Conservation (phyloP, 2,888 invertebrate genomes). For the Torymus aiolomorphi region DNA sequence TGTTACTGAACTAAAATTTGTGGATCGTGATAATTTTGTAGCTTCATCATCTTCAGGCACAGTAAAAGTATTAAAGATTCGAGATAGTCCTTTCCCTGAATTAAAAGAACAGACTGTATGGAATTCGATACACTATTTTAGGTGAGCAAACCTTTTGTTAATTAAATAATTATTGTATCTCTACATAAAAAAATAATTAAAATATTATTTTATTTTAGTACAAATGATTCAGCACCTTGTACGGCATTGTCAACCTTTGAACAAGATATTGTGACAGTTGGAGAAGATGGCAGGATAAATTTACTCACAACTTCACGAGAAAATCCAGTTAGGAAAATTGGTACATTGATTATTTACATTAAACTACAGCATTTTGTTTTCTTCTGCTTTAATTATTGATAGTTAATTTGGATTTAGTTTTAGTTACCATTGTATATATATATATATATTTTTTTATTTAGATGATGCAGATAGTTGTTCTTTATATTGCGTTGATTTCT, state of each 20-base stretch:
- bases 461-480: slow-evolving; percentile 89
- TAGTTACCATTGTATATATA: too few species aligned
- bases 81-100: slow-evolving; percentile 78
- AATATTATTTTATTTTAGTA: slow-evolving; percentile 61
- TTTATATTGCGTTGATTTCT: slow-evolving; percentile 85
- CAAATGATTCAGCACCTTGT: slow-evolving; percentile 80
- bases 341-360: slow-evolving; percentile 68
- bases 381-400: too few species aligned
- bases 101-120: slow-evolving; percentile 81
- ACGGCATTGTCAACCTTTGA: slow-evolving; percentile 86
- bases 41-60: slow-evolving; percentile 80
- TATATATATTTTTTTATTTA: slow-evolving; percentile 65
- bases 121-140: slow-evolving; percentile 82
- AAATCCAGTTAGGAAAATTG: slow-evolving; percentile 77
- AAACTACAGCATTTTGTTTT: too few species aligned
- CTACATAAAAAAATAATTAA: too few species aligned
- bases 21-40: slow-evolving; percentile 82
- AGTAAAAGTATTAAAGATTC: slow-evolving; percentile 82
- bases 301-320: slow-evolving; percentile 78
- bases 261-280: slow-evolving; percentile 87
- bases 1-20: slow-evolving; percentile 88
- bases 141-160: slow-evolving; percentile 68
- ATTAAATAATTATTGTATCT: slow-evolving; percentile 17
- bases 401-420: too few species aligned
- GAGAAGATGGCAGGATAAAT: slow-evolving; percentile 88